Evolutionary conservation across 2,797 vertebrate genomes (phyloP).

Genomic region (Paratrypauchen microcephalus): DNA sequence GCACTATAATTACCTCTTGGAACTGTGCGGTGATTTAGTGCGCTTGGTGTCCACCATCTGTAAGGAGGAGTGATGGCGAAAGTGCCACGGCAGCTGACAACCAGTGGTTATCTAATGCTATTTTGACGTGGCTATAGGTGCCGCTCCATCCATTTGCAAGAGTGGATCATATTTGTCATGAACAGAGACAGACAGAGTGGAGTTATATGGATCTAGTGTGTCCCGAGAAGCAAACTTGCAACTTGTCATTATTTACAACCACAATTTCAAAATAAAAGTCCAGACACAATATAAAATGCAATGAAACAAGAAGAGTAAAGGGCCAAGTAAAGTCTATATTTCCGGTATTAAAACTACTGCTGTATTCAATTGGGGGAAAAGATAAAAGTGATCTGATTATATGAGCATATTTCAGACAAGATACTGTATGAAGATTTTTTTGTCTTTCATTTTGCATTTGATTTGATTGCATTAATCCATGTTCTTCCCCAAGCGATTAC

Average conservation of each 20-base stretch:
- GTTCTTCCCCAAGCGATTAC: background rate
- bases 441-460: background rate
- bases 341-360: background rate
- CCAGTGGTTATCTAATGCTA: constrained; percentile 56
- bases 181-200: constrained; percentile 30
- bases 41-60: constrained; percentile 46
- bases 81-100: constrained; percentile 44
- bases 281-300: background rate
- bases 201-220: constrained; percentile 41
- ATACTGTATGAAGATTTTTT: background rate
- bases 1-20: constrained; percentile 60
- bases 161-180: constrained; percentile 53
- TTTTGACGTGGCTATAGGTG: constrained; percentile 40
- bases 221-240: constrained; percentile 38
- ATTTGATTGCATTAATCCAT: background rate
- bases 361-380: background rate
- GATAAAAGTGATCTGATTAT: background rate
- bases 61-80: constrained; percentile 49
- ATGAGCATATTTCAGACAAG: background rate
- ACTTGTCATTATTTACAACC: constrained; percentile 49
- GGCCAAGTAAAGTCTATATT: background rate
- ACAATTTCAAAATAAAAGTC: background rate
- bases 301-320: background rate
- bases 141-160: constrained; percentile 41
- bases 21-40: constrained; percentile 48